These are phyloP conservation scores for Dreissena rostriformis DNA, from an alignment of 1,140 invertebrate genomes.

Conservation along the genomic window DNA sequence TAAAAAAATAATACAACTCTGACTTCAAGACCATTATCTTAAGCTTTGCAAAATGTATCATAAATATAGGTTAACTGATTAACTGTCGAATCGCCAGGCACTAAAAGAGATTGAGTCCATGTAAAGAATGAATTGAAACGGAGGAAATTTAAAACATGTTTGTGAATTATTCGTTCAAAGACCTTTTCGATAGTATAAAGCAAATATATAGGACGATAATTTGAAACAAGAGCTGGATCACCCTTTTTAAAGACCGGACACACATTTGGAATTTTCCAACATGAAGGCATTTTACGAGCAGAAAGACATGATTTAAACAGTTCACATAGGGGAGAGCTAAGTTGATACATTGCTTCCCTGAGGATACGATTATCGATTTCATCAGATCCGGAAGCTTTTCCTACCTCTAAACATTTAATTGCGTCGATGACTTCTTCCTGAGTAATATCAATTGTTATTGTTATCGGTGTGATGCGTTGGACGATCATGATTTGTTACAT, in stretches of 20 bases:
- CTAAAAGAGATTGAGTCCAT: too few relatives aligned
- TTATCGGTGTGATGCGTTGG: not conserved
- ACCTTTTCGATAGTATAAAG: not conserved
- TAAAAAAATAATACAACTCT: too few relatives aligned
- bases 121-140: not conserved
- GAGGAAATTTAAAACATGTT: not conserved
- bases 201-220: conserved; percentile 11
- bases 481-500: not conserved
- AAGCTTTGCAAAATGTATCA: too few relatives aligned
- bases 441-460: conserved; percentile 3
- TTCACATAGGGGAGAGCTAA: not conserved
- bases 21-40: too few relatives aligned
- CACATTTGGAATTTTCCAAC: conserved; percentile 3
- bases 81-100: too few relatives aligned
- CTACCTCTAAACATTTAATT: not conserved
- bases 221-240: conserved; percentile 5
- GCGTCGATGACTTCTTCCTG: not conserved
- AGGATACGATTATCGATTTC: conserved; percentile 33
- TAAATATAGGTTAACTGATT: too few relatives aligned
- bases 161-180: not conserved
- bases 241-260: conserved; percentile 5
- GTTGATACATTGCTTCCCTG: not conserved
- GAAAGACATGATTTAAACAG: conserved; percentile 23
- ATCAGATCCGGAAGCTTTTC: conserved; percentile 32
- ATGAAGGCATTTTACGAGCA: not conserved